Conservation (phyloP, 2,113 vertebrate species). For the Egretta garzetta region DNA sequence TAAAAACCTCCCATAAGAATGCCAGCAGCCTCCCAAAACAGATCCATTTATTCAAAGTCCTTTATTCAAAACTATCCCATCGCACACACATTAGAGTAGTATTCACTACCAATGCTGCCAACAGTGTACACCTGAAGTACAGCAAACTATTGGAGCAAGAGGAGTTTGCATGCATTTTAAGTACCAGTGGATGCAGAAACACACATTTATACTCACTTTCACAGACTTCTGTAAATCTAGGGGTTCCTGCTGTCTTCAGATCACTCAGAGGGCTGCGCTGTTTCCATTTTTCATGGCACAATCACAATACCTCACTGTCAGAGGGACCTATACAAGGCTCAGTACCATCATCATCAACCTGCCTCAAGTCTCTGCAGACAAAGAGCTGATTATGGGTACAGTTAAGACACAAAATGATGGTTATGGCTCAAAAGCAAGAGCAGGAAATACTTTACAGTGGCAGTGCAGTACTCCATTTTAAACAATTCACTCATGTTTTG, state of each 20-base stretch:
- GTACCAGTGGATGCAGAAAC: background rate
- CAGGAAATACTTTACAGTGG: background rate
- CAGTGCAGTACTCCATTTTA: background rate
- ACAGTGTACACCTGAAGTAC: background rate
- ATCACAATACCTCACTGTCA: fast-evolving
- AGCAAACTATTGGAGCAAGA: background rate
- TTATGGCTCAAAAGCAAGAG: background rate
- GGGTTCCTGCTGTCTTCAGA: background rate
- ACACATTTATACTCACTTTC: background rate
- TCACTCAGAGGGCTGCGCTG: background rate
- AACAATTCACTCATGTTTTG: background rate
- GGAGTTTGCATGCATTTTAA: background rate
- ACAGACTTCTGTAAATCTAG: background rate
- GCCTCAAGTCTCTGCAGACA: background rate
- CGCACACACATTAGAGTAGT: background rate
- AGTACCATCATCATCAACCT: background rate
- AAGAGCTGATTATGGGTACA: background rate
- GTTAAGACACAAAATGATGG: background rate
- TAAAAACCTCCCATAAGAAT: background rate
- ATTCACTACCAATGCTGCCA: background rate
- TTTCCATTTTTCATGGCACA: background rate
- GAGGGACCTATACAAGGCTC: background rate
- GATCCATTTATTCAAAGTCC: background rate
- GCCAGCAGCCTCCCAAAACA: background rate
- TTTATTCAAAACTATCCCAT: background rate